phyloP scores from a whole-genome alignment of 2,797 vertebrate genomes.

The Varecia variegata region DNA sequence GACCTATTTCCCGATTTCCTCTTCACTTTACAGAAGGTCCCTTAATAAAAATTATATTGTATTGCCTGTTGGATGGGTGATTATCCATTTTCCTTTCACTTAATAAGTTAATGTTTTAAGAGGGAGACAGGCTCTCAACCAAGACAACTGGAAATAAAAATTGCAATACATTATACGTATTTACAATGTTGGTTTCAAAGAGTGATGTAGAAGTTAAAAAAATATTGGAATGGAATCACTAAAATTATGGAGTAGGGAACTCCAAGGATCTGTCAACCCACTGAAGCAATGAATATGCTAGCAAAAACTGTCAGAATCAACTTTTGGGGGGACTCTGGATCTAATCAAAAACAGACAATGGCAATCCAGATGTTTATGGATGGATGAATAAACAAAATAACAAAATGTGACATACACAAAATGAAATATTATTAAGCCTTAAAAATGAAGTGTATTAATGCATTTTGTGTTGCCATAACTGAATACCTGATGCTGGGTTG shows the following conservation, averaged over 20 bases:
- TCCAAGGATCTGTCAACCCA: background rate
- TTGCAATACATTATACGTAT: background rate
- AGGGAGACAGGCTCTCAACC: background rate
- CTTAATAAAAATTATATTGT: conserved; percentile 35
- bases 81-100: background rate
- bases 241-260: background rate
- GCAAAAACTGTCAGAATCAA: background rate
- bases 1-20: background rate
- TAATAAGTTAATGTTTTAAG: conserved; percentile 35
- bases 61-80: conserved; percentile 7
- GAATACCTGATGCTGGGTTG: background rate
- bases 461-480: background rate
- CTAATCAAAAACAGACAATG: background rate
- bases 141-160: background rate
- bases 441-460: background rate
- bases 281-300: background rate
- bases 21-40: background rate
- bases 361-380: background rate
- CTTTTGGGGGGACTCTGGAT: background rate
- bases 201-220: background rate
- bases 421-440: background rate
- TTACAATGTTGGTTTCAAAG: background rate
- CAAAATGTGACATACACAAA: background rate
- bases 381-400: background rate
- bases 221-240: background rate